A percentile compares a stretch with the other conserved stretches of the same genome.
Conservation (phyloP, 2,888 invertebrate species). For the Caenorhabditis becei region DNA sequence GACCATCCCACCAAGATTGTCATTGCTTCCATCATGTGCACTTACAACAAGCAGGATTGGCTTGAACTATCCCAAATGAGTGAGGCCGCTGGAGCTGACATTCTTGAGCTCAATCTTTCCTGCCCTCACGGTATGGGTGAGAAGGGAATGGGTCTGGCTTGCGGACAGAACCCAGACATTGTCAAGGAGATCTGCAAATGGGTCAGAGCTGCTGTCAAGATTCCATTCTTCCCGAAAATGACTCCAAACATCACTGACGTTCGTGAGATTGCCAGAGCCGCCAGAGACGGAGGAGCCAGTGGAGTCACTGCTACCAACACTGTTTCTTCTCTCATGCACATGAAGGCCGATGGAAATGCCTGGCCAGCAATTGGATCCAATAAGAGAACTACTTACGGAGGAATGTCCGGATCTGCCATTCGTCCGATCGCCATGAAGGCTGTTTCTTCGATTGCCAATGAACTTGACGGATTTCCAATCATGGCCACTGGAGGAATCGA, state of each 20-base stretch:
- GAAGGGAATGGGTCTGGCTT: constrained; percentile 94
- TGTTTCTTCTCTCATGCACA: constrained; percentile 93
- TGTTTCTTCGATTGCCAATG: constrained; percentile 91
- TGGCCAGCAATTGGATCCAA: constrained; percentile 93
- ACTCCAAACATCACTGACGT: constrained; percentile 98
- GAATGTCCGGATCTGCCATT: constrained; percentile 86
- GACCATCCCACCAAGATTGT: constrained; percentile 88
- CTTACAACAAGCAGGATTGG: constrained; percentile 88
- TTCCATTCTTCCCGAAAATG: constrained; percentile 97
- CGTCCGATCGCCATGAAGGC: constrained; percentile 93
- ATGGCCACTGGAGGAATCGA: constrained; percentile 98
- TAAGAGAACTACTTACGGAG: constrained; percentile 85
- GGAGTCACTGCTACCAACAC: constrained; percentile 99
- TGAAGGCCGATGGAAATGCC: constrained; percentile 89
- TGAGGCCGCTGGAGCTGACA: constrained; percentile 90
- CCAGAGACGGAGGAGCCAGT: constrained; percentile 89
- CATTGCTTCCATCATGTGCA: constrained; percentile 80
- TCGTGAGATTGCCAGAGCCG: constrained; percentile 91
- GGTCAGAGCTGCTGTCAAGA: constrained; percentile 86
- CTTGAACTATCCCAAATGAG: constrained; percentile 88
- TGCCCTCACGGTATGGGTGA: constrained; percentile 96
- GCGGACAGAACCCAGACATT: constrained; percentile 93
- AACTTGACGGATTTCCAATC: constrained; percentile 92
- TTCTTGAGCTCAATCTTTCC: constrained; percentile 94
- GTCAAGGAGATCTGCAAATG: constrained; percentile 93